Evolutionary conservation across 2,113 vertebrate genomes (phyloP).

Genomic region (Ancistrus triradiatus): DNA sequence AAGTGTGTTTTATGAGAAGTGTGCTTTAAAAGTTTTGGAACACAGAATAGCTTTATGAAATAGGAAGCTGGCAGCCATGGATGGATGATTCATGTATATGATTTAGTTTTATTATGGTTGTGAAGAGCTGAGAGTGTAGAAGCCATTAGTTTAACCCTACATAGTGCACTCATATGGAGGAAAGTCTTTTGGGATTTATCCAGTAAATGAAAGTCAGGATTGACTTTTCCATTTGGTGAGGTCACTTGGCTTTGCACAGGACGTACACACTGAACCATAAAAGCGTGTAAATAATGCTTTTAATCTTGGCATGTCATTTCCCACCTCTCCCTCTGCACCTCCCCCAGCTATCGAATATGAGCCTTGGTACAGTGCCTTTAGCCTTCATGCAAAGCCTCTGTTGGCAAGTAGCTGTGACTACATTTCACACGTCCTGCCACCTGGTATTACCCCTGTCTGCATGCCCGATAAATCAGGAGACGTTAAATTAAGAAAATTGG

Average conservation of each 20-base stretch:
- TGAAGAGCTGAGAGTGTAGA: not conserved
- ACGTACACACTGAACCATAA: constrained; percentile 6
- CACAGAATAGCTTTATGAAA: not conserved
- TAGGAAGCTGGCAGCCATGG: constrained; percentile 2
- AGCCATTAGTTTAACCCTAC: constrained; percentile 18
- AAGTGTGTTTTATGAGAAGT: not conserved
- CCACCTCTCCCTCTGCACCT: not conserved
- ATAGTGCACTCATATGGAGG: constrained; percentile 3
- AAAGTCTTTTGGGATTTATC: not conserved
- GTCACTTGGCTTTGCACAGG: constrained; percentile 19
- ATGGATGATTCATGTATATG: not conserved
- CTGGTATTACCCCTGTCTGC: not conserved
- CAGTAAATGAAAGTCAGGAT: constrained; percentile 7
- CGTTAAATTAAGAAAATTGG: constrained; percentile 37
- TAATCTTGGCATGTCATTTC: not conserved
- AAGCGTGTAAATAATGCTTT: constrained; percentile 8
- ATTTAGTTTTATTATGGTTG: not conserved
- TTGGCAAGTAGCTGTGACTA: constrained; percentile 3
- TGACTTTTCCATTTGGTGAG: constrained; percentile 10
- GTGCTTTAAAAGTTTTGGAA: not conserved
- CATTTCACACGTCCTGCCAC: not conserved
- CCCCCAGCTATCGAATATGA: not conserved
- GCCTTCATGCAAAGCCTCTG: not conserved
- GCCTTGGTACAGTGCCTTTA: not conserved
- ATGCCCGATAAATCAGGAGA: constrained; percentile 24